These are phyloP conservation scores for Omphaloscelis lunosa DNA, from an alignment of 2,888 invertebrate genomes.

Conservation along the genomic window DNA sequence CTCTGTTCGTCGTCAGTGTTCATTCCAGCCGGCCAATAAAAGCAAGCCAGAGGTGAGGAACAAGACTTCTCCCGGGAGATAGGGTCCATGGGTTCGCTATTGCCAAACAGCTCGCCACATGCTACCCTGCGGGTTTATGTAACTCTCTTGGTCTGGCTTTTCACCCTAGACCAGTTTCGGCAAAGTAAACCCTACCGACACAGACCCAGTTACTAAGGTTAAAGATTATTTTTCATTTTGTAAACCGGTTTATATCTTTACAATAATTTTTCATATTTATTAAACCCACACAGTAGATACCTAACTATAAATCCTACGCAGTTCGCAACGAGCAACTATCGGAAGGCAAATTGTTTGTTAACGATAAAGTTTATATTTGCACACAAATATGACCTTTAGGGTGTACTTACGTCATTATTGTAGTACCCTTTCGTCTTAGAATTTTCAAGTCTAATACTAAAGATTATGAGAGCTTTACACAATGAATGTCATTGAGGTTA, in stretches of 20 bases:
- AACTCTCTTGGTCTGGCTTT: too few relatives aligned
- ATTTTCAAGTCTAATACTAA: slow-evolving; percentile 31
- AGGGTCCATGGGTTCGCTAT: too few relatives aligned
- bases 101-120: too few relatives aligned
- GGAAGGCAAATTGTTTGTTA: slow-evolving; percentile 43
- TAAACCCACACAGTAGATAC: neutral
- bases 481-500: too few relatives aligned
- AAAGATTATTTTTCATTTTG: neutral
- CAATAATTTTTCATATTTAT: neutral
- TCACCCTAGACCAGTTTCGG: too few relatives aligned
- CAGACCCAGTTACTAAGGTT: too few relatives aligned
- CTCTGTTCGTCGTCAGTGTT: too few relatives aligned
- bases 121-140: too few relatives aligned
- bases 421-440: neutral
- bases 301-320: slow-evolving; percentile 4
- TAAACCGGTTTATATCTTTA: neutral
- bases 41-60: too few relatives aligned
- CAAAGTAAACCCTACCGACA: too few relatives aligned
- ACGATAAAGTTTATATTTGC: slow-evolving; percentile 45
- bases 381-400: slow-evolving; percentile 58
- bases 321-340: slow-evolving; percentile 25
- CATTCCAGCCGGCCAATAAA: too few relatives aligned
- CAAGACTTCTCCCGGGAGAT: too few relatives aligned
- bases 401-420: slow-evolving; percentile 28
- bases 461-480: neutral